Base-by-base conservation (phyloP, 2,113 vertebrate species). In the Pollachius pollachius region DNA sequence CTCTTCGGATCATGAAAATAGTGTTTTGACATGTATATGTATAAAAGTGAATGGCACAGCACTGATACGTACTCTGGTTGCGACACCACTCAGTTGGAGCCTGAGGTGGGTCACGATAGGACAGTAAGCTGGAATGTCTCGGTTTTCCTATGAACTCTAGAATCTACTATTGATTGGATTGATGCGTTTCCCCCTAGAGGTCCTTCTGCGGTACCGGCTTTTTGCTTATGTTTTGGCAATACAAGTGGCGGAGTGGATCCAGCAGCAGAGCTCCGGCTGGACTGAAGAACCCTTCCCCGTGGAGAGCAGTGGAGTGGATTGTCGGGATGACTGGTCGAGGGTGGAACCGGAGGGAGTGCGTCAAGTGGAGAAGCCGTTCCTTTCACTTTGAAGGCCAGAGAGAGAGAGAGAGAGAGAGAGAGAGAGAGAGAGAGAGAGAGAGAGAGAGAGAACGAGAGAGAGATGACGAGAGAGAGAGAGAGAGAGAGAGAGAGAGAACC, bases 281-380 rank as follows among this genome's bases (percentile, higher is more conserved):
- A 77, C 75, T 67, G 64, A 13, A 48, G 41, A 9, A 13, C 11
- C 41, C 41, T 76, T 61, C 9, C 63, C 75, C 81, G 41, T 48
- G 41, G 74, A 69, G 74, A 85, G 84, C 79, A 79, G 80, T 65
- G 82, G 12, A 72, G 78, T 11, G 81, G 41, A 86, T 87, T 87
- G 87, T 89, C 85, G 78, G 3, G 75, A 71, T 87, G 82, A 77
- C 84, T 88, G 81, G 81, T 76, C 48, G 83, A 80, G 72, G 84
- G 52, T 27, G 52, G 62, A 61, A 62, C 23, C 56, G 30, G 74
- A 52, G 73, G 76, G 79, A 76, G 67, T 68, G 64, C 62, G 57
- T 56, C 52, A 72, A 73, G 75, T 52, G 25, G 11, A 60, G 1
- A 18, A 12, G 8, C 41, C 9, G 63, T 62, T 78, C 7, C 67